phyloP scores from a whole-genome alignment of 2,113 vertebrate genomes.

The Varanus komodoensis region DNA sequence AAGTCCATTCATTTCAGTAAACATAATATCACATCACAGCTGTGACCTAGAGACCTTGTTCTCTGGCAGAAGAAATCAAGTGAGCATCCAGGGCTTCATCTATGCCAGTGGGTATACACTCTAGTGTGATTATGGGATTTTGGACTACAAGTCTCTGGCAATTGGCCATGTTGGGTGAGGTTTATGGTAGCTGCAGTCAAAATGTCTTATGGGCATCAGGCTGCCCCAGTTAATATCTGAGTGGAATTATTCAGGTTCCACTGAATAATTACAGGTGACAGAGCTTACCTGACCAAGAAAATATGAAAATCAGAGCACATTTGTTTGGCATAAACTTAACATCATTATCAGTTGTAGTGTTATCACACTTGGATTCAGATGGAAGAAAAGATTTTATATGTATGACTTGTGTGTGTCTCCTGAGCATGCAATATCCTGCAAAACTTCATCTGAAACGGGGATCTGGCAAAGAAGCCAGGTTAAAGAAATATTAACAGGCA shows the following conservation, averaged over 20 bases:
- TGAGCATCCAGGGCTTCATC: not conserved
- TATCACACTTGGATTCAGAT: not conserved
- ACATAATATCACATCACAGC: not conserved
- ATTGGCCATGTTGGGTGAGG: too few relatives aligned
- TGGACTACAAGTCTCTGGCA: not conserved
- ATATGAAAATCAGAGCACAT: not conserved
- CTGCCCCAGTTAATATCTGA: not conserved
- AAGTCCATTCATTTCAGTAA: not conserved
- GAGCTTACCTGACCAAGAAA: not conserved
- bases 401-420: conserved; percentile 22
- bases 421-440: conserved; percentile 23
- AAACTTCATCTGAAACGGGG: not conserved
- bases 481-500: conserved; percentile 54
- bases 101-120: not conserved
- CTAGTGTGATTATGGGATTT: not conserved
- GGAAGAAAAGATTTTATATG: conserved; percentile 33
- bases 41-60: not conserved
- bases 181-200: not conserved
- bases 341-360: not conserved
- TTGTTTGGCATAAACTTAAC: conserved; percentile 17
- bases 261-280: too few relatives aligned
- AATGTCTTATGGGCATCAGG: not conserved
- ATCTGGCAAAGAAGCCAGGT: conserved; percentile 47
- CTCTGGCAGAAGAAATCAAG: not conserved
- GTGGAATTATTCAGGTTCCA: too few relatives aligned